Evolutionary conservation across 2,113 vertebrate genomes (phyloP), one percentile per base, ranked within the genome.

Genomic region (Pterocles burchelli): DNA sequence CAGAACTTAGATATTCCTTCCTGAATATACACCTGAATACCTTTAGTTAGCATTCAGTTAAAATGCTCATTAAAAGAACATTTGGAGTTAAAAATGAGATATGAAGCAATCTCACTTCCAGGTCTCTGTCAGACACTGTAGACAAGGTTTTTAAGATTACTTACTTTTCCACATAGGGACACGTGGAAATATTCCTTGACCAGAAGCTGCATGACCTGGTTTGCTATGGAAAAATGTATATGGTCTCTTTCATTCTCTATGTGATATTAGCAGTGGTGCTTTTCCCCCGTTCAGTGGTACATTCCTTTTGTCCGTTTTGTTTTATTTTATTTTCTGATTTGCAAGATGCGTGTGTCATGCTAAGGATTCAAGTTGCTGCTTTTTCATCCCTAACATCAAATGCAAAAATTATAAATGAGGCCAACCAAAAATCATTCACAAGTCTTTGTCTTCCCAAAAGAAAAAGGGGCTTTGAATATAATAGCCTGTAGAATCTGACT

Each of bases 361-460:
- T 48, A 95, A 58, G 21, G 38, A 81, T 38, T 52, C 84, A 86
- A 97, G 61, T 21, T 49, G 11, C 17, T 63, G 36, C 14, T 90
- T 97, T 93, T 93, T 38, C 84, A 86, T 51, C 54, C 71, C 58
- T 36, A 92, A 48, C 59, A 91, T 84, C 59, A 82, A 94, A 95
- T 66, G 22, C 26, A 90, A 92, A 93, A 68, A 49, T 80, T 78
- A 67, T 90, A 93, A 94, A 92, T 73, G n/a, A 90, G n/a, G 33
- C 12, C 78, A 63, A 93, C 76, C 95, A 86, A 83, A 83, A 93
- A 71, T 84, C 48, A 84, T 96, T 95, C 81, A 84, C 26, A 91
- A 89, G 29, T 63, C 68, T 89, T 85, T 85, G 61, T 34, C 13
- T 90, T 88, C 71, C 17, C 17, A 59, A 54, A 80, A 90, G 70